Base-by-base conservation (phyloP, 2,797 vertebrate genomes). In the Urocyon cinereoargenteus region DNA sequence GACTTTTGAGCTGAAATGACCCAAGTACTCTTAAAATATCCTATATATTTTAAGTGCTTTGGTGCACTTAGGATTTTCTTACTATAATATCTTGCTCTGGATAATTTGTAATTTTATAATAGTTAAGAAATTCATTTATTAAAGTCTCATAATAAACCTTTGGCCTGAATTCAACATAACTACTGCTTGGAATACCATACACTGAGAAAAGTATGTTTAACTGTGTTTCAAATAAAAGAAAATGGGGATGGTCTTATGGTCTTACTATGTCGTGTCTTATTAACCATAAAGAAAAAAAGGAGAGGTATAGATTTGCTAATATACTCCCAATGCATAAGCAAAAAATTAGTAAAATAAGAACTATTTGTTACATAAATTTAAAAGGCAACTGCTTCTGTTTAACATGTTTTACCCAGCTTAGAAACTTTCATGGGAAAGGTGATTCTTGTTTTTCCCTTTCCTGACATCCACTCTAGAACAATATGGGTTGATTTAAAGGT, bases 331-430 rank as follows among this genome's bases (percentile, higher is more conserved):
- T 87, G 66, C 93, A n/a, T 34, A 93, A 92, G 70, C 31, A n/a
- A 86, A 73, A 66, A 28, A 21, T 57, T n/a, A 79, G 40, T 89
- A 78, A 95, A 96, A 45, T 84, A 73, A 84, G 64, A 79, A 66
- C 62, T 93, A 6, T 97, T 95, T 98, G n/a, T 49, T 94, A 93
- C 86, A 88, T 84, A 86, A 12, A 53, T 31, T 84, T 96, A 70
- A 62, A 16, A 3, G 16, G 22, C 51, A 97, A 51, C 59, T 97
- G 61, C 53, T 97, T 89, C 93, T 61, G 64, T 81, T 85, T 96
- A 34, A 53, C n/a, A 13, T 40, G 24, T 87, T 97, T 87, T 89
- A 81, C 7, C 36, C 18, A 68, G 22, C 86, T 93, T 92, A 81
- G 75, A 82, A 95, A 73, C 28, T 61, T 81, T 21, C 40, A 94